A percentile compares a stretch with the other conserved stretches of the same genome.
Conservation (phyloP, 2,797 vertebrate species). For the Propithecus perrieri region DNA sequence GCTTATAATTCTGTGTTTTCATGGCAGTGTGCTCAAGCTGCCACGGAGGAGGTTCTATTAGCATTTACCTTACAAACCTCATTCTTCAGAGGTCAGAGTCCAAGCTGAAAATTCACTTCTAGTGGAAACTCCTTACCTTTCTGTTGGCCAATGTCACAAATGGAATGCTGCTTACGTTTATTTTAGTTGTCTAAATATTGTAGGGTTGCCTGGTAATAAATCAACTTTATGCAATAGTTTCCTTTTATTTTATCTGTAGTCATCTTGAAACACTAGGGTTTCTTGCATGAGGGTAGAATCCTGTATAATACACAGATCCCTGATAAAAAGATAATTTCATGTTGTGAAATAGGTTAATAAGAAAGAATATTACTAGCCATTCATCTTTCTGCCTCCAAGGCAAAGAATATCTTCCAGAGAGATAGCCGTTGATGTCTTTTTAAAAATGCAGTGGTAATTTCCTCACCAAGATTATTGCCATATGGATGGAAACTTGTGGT, state of each 20-base stretch:
- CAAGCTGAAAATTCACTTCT: conserved; percentile 62
- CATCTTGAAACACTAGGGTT: conserved; percentile 57
- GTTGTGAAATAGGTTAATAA: conserved; percentile 74
- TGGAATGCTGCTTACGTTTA: conserved; percentile 5
- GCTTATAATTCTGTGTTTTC: conserved; percentile 57
- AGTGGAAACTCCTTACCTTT: conserved; percentile 52
- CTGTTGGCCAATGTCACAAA: conserved; percentile 31
- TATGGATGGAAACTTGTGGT: conserved; percentile 13
- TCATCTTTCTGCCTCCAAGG: conserved; percentile 75
- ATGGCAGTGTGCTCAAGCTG: not conserved
- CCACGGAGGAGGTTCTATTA: not conserved
- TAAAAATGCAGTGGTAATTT: conserved; percentile 41
- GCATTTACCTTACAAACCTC: conserved; percentile 69
- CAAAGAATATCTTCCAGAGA: conserved; percentile 56
- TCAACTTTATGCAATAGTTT: conserved; percentile 63
- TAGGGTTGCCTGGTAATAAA: conserved; percentile 50
- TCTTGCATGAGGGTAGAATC: conserved; percentile 29
- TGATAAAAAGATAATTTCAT: conserved; percentile 71
- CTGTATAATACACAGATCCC: conserved; percentile 56
- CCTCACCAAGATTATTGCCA: conserved; percentile 42
- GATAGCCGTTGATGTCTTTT: conserved; percentile 54
- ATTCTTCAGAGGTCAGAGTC: conserved; percentile 67
- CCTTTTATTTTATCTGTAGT: conserved; percentile 68
- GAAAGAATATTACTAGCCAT: conserved; percentile 76
- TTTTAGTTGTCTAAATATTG: conserved; percentile 61